Evolutionary conservation across 2,888 invertebrate genomes (phyloP), one percentile per base, ranked within the genome.

Genomic region (Rhabditoides inermis): DNA sequence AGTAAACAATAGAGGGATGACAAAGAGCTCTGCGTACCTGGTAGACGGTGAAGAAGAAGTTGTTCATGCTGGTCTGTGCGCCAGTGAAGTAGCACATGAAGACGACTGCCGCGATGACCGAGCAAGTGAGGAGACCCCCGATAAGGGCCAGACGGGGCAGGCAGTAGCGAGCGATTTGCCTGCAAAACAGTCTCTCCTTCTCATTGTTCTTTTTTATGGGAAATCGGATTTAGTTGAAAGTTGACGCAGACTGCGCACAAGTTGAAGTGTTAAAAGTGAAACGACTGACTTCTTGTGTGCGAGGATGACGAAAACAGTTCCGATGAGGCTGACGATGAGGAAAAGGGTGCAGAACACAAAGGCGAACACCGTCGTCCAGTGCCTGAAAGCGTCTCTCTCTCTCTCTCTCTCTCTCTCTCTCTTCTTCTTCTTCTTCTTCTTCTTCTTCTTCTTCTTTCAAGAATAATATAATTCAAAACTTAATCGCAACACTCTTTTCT

Each of bases 31-130:
- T n/a, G n/a, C 32, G 18, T 20, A 68, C 68, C 55, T 68, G 59
- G 48, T 60, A 63, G 25, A 62, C 42, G 7, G 45, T n/a, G 47
- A 70, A 57, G 36, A 68, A 25, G 18, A 55, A 58, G 15, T 56
- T 46, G 55, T 69, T 71, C 48, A 71, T 69, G 10, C 53, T 45
- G n/a, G 40, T 26, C 3, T 58, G 53, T 10, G 57, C 61, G 20
- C 66, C 63, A 15, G 56, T 50, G 37, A 70, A 70, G 51, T 67
- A 70, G 40, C 49, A 44, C 58, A 68, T 56, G 30, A 71, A 47
- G 28, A 61, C 51, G 28, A 53, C 18, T 10, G 53, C 46, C 3
- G 56, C 51, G 15, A 64, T 51, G 7, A 60, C 18, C 0, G 60
- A 53, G 57, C 61, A 61, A 4, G 61, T 52, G n/a, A 62, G 42